Base-by-base conservation (phyloP, 2,888 invertebrate species). In the Tipula unca region DNA sequence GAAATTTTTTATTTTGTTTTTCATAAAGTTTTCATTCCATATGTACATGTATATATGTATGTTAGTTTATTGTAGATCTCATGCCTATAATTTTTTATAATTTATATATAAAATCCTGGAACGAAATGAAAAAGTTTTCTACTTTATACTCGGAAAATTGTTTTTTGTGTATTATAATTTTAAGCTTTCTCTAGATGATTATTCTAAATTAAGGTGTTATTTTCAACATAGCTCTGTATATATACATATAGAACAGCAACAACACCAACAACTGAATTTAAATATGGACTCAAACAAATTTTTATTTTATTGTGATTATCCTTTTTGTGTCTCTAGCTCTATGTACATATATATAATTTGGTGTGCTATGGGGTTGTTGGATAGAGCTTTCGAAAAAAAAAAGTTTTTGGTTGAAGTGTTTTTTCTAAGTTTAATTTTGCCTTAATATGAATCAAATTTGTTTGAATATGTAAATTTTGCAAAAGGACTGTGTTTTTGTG, bases 181-280 rank as follows among this genome's bases (percentile, higher is more conserved):
- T 69, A 69, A 69, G 69, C 69, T 69, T 69, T 69, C 69, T 69
- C 69, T 69, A 25, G 69, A 69, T 69, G 69, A 69, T 69, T 69
- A 69, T 69, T 69, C 69, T 69, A 69, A 69, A 69, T 69, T 69
- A 69, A 69, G 69, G 69, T 69, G 69, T 69, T 25, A 69, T 69
- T 69, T 69, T 69, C 25, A 69, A 8, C 69, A 69, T 10, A 69
- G n/a, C n/a, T n/a, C n/a, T n/a, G n/a, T n/a, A n/a, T n/a, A n/a
- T n/a, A n/a, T n/a, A n/a, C n/a, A n/a, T n/a, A n/a, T n/a, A n/a
- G n/a, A 69, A 32, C 32, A 32, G 6, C 69, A 69, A 25, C 69
- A 69, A 69, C 48, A 17, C 17, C 48, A 17, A 17, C 25, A 25
- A 69, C 69, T 10, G 10, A 25, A 69, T 69, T 69, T 69, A 69